phyloP scores from a whole-genome alignment of 2,888 invertebrate species.

The Rhingia rostrata region DNA sequence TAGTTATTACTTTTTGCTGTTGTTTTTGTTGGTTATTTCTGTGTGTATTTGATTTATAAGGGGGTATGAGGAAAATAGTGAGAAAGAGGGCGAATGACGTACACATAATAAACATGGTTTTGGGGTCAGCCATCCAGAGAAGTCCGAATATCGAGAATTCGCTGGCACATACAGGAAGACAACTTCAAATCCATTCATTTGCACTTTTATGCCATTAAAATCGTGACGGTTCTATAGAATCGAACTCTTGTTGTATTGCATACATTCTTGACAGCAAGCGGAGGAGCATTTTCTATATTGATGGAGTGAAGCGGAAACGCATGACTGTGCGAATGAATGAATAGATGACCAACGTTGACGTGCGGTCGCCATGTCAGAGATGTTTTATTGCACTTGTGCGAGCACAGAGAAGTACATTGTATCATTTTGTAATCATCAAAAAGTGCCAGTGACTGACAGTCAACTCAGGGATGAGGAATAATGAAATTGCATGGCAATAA shows the following conservation, averaged over 20 bases:
- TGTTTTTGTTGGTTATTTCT: neutral
- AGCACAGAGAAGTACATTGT: slow-evolving; percentile 26
- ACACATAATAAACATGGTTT: slow-evolving; percentile 26
- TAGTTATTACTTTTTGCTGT: slow-evolving; percentile 1
- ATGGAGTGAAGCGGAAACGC: slow-evolving; percentile 32
- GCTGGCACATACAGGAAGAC: neutral
- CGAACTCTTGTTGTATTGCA: neutral
- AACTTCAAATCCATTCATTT: neutral
- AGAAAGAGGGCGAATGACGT: neutral
- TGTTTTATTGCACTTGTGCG: slow-evolving; percentile 42
- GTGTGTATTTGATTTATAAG: neutral
- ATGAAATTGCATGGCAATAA: slow-evolving; percentile 35
- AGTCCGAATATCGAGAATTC: neutral
- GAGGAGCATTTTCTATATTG: neutral
- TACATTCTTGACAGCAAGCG: neutral
- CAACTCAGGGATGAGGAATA: neutral
- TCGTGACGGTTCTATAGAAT: neutral
- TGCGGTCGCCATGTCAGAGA: slow-evolving; percentile 28
- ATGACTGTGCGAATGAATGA: slow-evolving; percentile 7
- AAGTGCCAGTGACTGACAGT: neutral
- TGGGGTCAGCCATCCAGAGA: slow-evolving; percentile 9
- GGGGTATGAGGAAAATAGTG: neutral
- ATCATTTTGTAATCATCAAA: slow-evolving; percentile 27
- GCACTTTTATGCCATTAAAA: neutral
- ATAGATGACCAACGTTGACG: slow-evolving; percentile 22